phyloP scores from a whole-genome alignment of 1,140 invertebrate species.

The Latrodectus geometricus region DNA sequence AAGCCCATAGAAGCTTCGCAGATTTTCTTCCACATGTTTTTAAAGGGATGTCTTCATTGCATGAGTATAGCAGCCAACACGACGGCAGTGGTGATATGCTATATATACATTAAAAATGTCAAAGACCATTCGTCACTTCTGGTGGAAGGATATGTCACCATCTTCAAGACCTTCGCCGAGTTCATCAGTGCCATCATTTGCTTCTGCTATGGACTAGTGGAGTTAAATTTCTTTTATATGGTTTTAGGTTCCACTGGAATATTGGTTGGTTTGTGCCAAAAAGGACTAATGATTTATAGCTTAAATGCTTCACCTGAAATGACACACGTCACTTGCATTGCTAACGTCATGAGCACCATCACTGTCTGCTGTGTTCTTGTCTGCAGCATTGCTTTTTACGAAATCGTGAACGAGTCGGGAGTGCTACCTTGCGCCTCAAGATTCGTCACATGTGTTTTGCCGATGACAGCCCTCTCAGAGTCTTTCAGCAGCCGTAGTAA shows the following conservation, averaged over 20 bases:
- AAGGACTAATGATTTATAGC: background rate
- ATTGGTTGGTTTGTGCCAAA: background rate
- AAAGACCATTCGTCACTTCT: background rate
- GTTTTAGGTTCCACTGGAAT: background rate
- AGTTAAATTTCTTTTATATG: slow-evolving; percentile 5
- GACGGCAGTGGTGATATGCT: no score
- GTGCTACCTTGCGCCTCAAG: background rate
- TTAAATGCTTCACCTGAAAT: background rate
- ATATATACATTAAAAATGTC: background rate
- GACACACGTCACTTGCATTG: background rate
- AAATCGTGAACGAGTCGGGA: background rate
- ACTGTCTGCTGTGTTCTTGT: background rate
- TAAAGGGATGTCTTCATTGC: no score
- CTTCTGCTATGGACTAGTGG: slow-evolving; percentile 28
- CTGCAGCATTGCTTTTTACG: slow-evolving; percentile 9
- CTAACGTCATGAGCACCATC: background rate
- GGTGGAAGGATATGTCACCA: slow-evolving; percentile 13
- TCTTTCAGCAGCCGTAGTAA: background rate
- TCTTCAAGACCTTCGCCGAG: slow-evolving; percentile 27
- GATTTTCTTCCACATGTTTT: no score
- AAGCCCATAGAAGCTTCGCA: no score
- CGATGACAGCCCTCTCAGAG: slow-evolving; percentile 13
- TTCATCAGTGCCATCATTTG: slow-evolving; percentile 31
- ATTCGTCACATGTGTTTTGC: slow-evolving; percentile 9
- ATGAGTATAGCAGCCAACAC: no score